phyloP scores from a whole-genome alignment of 2,113 vertebrate genomes.

The Gobio gobio region DNA sequence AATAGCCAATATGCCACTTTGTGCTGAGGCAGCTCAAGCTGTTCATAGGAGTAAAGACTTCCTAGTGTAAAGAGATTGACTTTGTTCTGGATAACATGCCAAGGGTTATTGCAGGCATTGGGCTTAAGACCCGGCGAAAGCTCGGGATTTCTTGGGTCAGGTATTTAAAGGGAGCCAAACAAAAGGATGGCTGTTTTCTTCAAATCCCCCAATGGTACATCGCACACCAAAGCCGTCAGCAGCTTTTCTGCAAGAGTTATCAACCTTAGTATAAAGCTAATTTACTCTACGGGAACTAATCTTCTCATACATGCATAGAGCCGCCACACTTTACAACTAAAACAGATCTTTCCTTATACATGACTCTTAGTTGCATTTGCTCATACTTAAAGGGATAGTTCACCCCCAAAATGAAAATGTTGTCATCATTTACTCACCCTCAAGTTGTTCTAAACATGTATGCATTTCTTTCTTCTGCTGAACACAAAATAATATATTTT shows the following conservation, averaged over 20 bases:
- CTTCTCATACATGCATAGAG: background rate
- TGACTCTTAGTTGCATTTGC: no score
- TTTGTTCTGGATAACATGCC: constrained; percentile 41
- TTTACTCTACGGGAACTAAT: background rate
- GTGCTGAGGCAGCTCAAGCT: constrained; percentile 20
- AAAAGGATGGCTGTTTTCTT: constrained; percentile 15
- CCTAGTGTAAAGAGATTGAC: constrained; percentile 33
- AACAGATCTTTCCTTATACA: background rate
- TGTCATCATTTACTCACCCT: no score
- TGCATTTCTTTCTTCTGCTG: no score
- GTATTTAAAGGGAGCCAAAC: constrained; percentile 17
- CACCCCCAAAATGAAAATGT: no score
- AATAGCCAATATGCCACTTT: background rate
- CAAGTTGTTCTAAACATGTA: no score
- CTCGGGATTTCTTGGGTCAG: constrained; percentile 26
- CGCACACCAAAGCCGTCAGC: constrained; percentile 4
- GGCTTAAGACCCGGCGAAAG: constrained; percentile 31
- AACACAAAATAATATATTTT: no score
- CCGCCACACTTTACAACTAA: background rate
- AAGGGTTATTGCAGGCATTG: constrained; percentile 2
- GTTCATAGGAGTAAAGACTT: background rate
- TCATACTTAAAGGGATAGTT: no score
- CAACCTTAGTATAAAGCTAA: constrained; percentile 6
- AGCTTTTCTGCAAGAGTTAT: constrained; percentile 33
- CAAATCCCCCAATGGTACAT: constrained; percentile 13